Evolutionary conservation across 2,797 vertebrate species (phyloP).

Genomic region (Sebastes alutus): DNA sequence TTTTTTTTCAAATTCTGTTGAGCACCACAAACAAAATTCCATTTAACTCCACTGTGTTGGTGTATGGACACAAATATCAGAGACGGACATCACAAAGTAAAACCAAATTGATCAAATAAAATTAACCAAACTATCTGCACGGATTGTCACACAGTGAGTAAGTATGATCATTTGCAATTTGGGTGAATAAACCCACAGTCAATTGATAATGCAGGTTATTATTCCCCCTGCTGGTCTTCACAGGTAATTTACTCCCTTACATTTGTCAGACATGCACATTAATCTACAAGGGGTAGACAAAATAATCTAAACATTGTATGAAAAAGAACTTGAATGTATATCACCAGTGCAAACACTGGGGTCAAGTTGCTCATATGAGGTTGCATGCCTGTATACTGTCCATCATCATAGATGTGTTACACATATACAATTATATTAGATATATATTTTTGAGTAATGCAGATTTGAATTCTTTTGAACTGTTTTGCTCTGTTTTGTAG

Average conservation of each 20-base stretch:
- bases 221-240: constrained; percentile 31
- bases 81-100: not conserved
- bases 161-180: not conserved
- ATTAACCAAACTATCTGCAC: not conserved
- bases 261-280: not conserved
- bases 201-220: not conserved
- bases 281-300: not conserved
- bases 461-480: not conserved
- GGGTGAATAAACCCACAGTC: not conserved
- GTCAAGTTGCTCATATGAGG: not conserved
- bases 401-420: not conserved
- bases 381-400: not conserved
- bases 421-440: not conserved
- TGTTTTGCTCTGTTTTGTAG: not conserved
- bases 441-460: not conserved
- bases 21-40: not conserved
- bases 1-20: not conserved
- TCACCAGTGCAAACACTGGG: not conserved
- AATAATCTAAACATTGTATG: not conserved
- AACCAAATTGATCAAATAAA: not conserved
- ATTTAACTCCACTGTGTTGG: not conserved
- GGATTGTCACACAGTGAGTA: not conserved
- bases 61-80: not conserved
- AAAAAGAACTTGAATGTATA: not conserved
- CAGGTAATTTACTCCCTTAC: not conserved